Conservation (phyloP, 2,797 vertebrate species). For the Kryptolebias ocellatus region DNA sequence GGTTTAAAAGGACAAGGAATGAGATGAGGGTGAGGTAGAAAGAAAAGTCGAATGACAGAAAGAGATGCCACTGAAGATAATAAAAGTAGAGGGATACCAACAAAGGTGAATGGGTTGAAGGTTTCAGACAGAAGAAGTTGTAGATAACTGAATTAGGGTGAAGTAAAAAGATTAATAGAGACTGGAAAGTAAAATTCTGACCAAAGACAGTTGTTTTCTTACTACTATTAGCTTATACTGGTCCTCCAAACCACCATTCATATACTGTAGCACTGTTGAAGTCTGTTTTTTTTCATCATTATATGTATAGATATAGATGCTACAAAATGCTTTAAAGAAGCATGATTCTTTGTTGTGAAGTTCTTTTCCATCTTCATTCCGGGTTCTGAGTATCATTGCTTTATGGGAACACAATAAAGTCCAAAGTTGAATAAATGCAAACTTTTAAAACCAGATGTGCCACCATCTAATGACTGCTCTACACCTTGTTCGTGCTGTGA, state of each 20-base stretch:
- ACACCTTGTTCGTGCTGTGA: not conserved
- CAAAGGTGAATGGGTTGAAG: not conserved
- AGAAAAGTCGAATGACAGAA: not conserved
- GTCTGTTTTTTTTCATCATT: too few species aligned
- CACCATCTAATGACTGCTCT: slow-evolving; percentile 10
- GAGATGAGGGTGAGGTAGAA: slow-evolving; percentile 16
- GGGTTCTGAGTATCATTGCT: not conserved
- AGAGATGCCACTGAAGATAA: not conserved
- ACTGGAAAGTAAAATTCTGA: too few species aligned
- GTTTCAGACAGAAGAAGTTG: not conserved
- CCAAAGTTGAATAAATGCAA: not conserved
- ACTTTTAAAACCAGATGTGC: not conserved
- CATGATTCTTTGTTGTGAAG: too few species aligned
- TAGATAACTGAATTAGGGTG: too few species aligned
- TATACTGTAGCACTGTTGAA: too few species aligned
- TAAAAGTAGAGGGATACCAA: not conserved
- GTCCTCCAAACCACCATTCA: too few species aligned
- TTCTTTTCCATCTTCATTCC: too few species aligned
- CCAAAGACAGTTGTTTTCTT: too few species aligned
- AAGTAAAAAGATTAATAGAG: too few species aligned
- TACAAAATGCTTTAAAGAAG: too few species aligned
- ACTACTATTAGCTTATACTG: too few species aligned
- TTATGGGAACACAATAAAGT: not conserved
- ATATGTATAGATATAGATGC: too few species aligned
- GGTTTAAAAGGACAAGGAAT: slow-evolving; percentile 64